Conservation (phyloP, 2,797 vertebrate species). For the Bradypus variegatus region DNA sequence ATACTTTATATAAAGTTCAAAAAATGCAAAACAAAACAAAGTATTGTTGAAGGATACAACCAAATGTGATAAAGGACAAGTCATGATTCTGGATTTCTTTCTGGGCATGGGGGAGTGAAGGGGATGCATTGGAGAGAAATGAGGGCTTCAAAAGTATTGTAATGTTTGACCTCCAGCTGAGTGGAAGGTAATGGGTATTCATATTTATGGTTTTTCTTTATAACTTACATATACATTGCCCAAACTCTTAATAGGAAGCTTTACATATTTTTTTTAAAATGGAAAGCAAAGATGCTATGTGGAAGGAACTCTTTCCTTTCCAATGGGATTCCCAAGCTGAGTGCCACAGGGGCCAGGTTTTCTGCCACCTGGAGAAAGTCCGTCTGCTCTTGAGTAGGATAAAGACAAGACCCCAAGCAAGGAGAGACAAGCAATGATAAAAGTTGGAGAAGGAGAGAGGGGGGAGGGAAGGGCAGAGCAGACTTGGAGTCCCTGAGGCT, state of each 20-base stretch:
- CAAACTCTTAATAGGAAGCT: not conserved
- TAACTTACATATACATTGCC: not conserved
- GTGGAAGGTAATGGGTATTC: not conserved
- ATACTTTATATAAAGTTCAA: not conserved
- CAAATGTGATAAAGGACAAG: not conserved
- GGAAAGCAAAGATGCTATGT: not conserved
- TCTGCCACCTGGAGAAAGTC: not conserved
- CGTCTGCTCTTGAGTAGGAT: not conserved
- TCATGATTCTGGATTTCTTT: not conserved
- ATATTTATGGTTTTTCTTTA: not conserved
- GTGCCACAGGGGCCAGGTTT: not conserved
- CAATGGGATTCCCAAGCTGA: not conserved
- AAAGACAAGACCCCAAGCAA: not conserved
- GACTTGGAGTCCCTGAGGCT: not conserved
- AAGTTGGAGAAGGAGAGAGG: not conserved
- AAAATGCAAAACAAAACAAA: not conserved
- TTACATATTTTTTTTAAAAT: not conserved
- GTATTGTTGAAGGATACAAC: not conserved
- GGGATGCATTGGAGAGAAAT: not conserved
- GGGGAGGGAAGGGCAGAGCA: not conserved
- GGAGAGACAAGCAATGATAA: not conserved
- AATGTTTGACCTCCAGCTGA: not conserved
- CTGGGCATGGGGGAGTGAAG: not conserved
- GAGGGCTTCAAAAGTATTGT: not conserved
- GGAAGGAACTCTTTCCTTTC: not conserved